Base-by-base conservation (phyloP, 2,113 vertebrate species). In the Fregata magnificens region DNA sequence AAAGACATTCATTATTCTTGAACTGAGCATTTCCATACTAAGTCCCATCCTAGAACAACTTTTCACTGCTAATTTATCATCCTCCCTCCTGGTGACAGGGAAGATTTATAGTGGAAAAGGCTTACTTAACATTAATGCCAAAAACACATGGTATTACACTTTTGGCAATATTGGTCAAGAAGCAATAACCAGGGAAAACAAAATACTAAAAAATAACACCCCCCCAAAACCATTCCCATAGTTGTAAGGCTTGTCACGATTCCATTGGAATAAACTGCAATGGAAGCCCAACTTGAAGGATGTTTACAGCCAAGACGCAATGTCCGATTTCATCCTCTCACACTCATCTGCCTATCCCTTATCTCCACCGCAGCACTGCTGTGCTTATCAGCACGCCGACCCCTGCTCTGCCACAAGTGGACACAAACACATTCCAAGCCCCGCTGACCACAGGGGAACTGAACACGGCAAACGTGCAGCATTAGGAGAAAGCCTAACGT, bases 41-140 rank as follows among this genome's bases (percentile, higher is more conserved):
- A 94, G 55, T 74, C 79, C 85, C 78, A 95, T 93, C 71, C 82
- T 94, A 95, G 74, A 93, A 70, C 78, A 95, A 95, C 65, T 93
- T 96, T 91, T 95, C 91, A 86, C 96, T 95, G 94, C 82, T 91
- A 91, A 94, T 97, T 96, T 95, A 93, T 97, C 96, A 97, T 94
- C 29, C 63, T 85, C 87, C 66, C 77, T 96, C 59, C 38, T 15
- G 2, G 67, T 63, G 95, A 95, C 93, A 92, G 32, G 45, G 59
- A 92, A 93, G 91, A 97, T 96, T 96, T 94, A 96, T 90, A 93
- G 71, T 95, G 94, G 96, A 96, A 97, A 97, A 93, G 67, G 45
- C 58, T 90, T 83, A 90, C 77, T 97, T 66, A 90, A 94, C 66
- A 53, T 67, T 50, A 82, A 94, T 66, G 82, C 82, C 94, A 95